Evolutionary conservation across 2,888 invertebrate genomes (phyloP), one percentile per base, ranked within the genome.

Genomic region (Calameuta idolon): DNA sequence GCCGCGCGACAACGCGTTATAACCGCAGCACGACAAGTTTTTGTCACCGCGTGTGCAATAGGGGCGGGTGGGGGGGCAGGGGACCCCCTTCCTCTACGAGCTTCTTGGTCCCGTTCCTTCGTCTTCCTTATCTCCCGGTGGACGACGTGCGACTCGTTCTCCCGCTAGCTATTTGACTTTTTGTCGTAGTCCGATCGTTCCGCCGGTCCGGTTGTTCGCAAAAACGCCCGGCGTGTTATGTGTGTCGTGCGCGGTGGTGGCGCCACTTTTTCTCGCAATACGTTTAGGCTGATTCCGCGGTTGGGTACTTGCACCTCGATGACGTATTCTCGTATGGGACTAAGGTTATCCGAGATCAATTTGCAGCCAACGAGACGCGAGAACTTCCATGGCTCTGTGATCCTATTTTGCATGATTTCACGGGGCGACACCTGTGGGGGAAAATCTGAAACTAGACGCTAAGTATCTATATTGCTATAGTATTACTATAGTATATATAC

Each of bases 11-110:
- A 78, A 80, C 81, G 82, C 81, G 81, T 81, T 80, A 15, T 71
- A 31, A 71, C 81, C 83, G 81, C 81, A 80, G 84, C 79, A 79
- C 80, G 81, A 84, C 86, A 82, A 82, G 83, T 86, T 86, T 86
- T 86, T 86, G 82, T 81, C 77, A 73, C 75, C 9, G 37, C 33
- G 35, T n/a, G 23, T 71, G 71, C 33, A 31, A 31, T 23, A 12
- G 71, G 31, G n/a, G n/a, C n/a, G 15, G 34, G 34, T 1, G 34
- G 1, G 34, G 12, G 4, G 15, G 1, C 12, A 37, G 40, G 4
- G 15, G 0, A 1, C 2, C 23, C 55, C 55, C 15, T 23, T 40
- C 55, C 55, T 23, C 23, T 2, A 55, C 23, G 5, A 23, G 15
- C 55, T 23, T 55, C 55, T 23, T 55, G 55, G 55, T 15, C 1